Evolutionary conservation across 2,113 vertebrate genomes (phyloP), one percentile per base, ranked within the genome.

Genomic region (Leuciscus idus): DNA sequence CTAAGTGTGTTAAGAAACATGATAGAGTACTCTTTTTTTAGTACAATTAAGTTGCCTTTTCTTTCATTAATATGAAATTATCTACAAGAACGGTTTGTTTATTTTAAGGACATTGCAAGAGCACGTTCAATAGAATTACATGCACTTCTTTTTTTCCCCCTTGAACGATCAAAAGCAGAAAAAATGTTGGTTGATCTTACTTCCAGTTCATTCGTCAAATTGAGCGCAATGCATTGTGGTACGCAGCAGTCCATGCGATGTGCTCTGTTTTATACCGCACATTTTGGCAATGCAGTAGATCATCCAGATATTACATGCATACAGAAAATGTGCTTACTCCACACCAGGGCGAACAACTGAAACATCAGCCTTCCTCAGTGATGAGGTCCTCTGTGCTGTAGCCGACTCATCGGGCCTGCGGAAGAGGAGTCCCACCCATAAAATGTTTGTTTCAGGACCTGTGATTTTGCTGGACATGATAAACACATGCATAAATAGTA

Each of bases 321-420:
- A 72, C 68, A 73, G 21, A 73, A 73, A 73, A 73, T 73, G 10
- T 73, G 70, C 36, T 43, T 73, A 73, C 70, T 73, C 36, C 36
- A 72, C 68, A 73, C 4, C 36, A n/a, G 68, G 70, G 19, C 10
- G 36, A 73, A 73, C 30, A 43, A 73, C 70, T 73, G 70, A 73
- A 73, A 43, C 39, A 72, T 72, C 23, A 39, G 33, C 68, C 68
- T 72, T 5, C 19, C 3, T 72, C 66, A 7, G 15, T 26, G n/a
- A 7, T 33, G 28, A 30, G 62, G 6, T 33, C 64, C 15, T 36
- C 30, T 36, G 33, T 2, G 17, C 66, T 36, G 66, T 68, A 36
- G 64, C 17, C 7, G 3, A 68, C 15, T 68, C 64, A 66, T 3
- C 13, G 6, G 64, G 17, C 3, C 7, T 19, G 30, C 21, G 64